These are phyloP conservation scores for Halictus quadricinctus DNA, from an alignment of 2,888 invertebrate genomes.

Conservation along the genomic window DNA sequence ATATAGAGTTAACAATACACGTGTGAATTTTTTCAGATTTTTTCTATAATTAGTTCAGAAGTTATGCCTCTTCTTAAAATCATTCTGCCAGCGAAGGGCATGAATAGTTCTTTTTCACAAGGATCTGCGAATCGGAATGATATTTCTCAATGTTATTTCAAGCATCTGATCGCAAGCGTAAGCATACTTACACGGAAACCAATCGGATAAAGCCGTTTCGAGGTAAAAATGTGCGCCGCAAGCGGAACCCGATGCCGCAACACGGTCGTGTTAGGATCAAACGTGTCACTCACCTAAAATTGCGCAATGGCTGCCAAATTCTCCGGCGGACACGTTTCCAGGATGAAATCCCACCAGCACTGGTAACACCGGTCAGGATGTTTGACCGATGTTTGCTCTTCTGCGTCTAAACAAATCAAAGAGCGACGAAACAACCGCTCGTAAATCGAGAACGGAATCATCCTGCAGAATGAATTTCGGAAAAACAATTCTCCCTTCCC, in stretches of 20 bases:
- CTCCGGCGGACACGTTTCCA: background rate
- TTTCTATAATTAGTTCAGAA: too few species aligned
- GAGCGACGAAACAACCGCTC: background rate
- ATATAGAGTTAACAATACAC: too few species aligned
- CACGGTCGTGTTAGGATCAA: background rate
- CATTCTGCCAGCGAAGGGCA: too few species aligned
- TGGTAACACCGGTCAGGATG: background rate
- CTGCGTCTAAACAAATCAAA: constrained; percentile 18
- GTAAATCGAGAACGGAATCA: constrained; percentile 20
- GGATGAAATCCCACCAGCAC: background rate
- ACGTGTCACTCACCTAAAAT: background rate
- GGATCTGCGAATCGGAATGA: too few species aligned
- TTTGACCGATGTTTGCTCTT: background rate
- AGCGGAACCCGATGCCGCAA: background rate
- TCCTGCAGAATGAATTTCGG: constrained; percentile 25
- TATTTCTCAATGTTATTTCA: background rate
- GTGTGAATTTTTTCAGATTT: too few species aligned
- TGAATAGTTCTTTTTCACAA: too few species aligned
- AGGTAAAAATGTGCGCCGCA: background rate
- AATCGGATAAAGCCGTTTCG: background rate
- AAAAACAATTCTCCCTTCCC: constrained; percentile 27
- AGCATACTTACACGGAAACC: too few species aligned
- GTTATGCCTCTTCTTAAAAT: too few species aligned
- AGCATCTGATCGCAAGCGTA: too few species aligned
- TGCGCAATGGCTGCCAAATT: background rate